Percentiles rank a stretch among this genome's conserved stretches.
Conservation (phyloP, 2,113 vertebrate species). For the Anguilla japonica region DNA sequence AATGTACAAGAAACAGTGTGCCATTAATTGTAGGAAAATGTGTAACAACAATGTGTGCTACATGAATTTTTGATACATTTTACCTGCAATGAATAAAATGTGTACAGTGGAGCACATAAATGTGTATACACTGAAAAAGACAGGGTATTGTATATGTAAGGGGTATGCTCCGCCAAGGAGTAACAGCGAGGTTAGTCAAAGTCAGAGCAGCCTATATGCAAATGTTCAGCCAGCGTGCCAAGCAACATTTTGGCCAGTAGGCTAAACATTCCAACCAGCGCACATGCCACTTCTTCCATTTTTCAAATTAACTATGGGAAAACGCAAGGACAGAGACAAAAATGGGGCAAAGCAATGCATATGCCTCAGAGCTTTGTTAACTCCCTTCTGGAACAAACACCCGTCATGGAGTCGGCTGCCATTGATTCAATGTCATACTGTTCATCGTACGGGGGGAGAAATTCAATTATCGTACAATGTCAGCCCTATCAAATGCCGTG, state of each 20-base stretch:
- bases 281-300: not conserved
- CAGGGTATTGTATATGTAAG: too few species aligned
- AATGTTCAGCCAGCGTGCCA: not conserved
- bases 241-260: not conserved
- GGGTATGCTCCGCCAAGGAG: not conserved
- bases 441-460: not conserved
- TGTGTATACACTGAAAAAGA: not conserved
- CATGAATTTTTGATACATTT: not conserved
- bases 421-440: not conserved
- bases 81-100: not conserved
- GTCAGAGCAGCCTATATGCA: not conserved
- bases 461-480: not conserved
- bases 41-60: not conserved
- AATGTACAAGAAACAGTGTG: not conserved
- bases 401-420: not conserved
- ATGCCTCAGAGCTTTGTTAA: not conserved
- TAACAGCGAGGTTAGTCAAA: not conserved
- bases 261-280: not conserved
- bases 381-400: constrained; percentile 1
- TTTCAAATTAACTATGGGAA: not conserved
- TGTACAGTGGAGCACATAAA: not conserved
- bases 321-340: not conserved
- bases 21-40: not conserved
- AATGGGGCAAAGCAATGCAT: not conserved
- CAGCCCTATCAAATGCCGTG: not conserved